Evolutionary conservation across 2,797 vertebrate species (phyloP), one percentile per base, ranked within the genome.

Genomic region (Catharus ustulatus): DNA sequence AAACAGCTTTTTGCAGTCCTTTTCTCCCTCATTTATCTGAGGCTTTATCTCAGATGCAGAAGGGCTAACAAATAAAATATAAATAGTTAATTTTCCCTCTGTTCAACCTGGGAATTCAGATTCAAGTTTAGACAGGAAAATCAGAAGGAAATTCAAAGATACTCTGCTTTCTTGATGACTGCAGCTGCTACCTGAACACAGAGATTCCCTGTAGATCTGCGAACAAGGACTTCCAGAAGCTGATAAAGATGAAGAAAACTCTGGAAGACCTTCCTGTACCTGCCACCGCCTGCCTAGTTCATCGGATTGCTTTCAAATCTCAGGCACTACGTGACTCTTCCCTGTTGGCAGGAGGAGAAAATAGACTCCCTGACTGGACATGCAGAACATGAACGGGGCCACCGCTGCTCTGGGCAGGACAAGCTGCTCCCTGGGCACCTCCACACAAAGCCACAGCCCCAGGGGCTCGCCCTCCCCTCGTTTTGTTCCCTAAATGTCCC

Each of bases 81-180:
- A 94, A 95, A 96, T 92, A 94, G 89, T 92, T 96, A 93, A 95
- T 91, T 80, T 90, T 30, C 76, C 76, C 58, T 85, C 95, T 76
- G 76, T 75, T 96, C 85, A 74, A 63, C 94, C 59, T 89, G 91
- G 95, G 91, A 91, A 96, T 96, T 96, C 81, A 87, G 77, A 90
- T 95, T 93, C 93, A 36, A 69, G 89, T 94, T 91, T 75, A 79
- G 94, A 45, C 83, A 81, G 81, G 90, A 92, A 93, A 97, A 96
- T 96, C 90, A 92, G 94, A 96, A 95, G 92, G 79, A 96, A 96
- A 97, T 95, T 96, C 96, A 96, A 97, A 97, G 94, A 92, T 91
- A 13, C 68, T 88, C 87, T 34, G 52, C 86, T 81, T 96, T 95
- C 96, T 94, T 95, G 95, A 95, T 95, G 94, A 94, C 89, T 93